These are phyloP conservation scores for Oconnorella tubifera DNA, from an alignment of 2,888 invertebrate genomes.

Conservation along the genomic window DNA sequence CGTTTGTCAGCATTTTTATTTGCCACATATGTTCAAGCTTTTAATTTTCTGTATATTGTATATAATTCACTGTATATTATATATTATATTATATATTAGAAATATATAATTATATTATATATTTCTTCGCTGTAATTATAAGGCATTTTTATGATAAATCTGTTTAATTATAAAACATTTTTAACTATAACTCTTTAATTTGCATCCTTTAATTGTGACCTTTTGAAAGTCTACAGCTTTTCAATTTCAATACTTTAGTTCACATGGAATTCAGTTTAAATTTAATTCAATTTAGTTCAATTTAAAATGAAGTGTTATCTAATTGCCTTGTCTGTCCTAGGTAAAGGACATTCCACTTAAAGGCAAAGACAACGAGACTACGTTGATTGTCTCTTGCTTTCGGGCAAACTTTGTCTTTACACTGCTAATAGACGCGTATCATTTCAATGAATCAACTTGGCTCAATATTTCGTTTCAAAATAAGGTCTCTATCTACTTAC, in stretches of 20 bases:
- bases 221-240: constrained; percentile 22
- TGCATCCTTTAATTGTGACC: too few relatives aligned
- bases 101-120: constrained; percentile 9
- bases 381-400: constrained; percentile 41
- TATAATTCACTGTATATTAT: too few relatives aligned
- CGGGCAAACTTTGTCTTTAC: constrained; percentile 49
- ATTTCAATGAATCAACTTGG: constrained; percentile 54
- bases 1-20: too few relatives aligned
- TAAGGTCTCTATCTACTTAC: constrained; percentile 15
- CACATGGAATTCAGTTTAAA: not conserved
- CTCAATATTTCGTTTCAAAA: constrained; percentile 46
- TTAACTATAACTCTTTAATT: too few relatives aligned
- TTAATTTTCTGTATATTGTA: too few relatives aligned
- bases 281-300: constrained; percentile 12
- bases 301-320: not conserved
- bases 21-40: too few relatives aligned
- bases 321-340: not conserved
- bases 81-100: too few relatives aligned
- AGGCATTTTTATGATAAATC: not conserved
- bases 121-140: not conserved
- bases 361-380: not conserved
- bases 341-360: constrained; percentile 1
- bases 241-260: constrained; percentile 21
- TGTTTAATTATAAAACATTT: too few relatives aligned
- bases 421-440: constrained; percentile 53